A percentile compares a stretch with the other conserved stretches of the same genome.
Conservation (phyloP, 64 coral and sea anemone species). For the Montipora capricornis region DNA sequence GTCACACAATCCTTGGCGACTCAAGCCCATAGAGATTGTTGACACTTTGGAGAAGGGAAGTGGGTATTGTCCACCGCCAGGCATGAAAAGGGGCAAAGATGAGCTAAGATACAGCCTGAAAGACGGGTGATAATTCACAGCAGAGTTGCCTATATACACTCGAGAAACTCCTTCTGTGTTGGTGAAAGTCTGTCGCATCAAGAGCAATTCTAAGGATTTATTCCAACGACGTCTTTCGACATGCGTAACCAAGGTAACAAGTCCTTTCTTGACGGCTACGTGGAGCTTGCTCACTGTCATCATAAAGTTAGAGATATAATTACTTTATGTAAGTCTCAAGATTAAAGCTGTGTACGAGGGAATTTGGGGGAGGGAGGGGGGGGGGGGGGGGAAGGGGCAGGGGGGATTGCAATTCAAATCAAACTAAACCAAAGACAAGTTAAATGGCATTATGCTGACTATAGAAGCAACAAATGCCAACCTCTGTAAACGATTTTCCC, state of each 20-base stretch:
- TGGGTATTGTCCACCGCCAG: conserved; percentile 57
- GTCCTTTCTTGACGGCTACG: conserved; percentile 75
- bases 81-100: conserved; percentile 68
- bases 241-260: conserved; percentile 81
- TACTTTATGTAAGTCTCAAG: too few species aligned
- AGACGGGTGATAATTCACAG: conserved; percentile 76
- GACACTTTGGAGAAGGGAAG: conserved; percentile 69
- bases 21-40: conserved; percentile 79
- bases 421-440: too few species aligned
- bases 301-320: neutral
- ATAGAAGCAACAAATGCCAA: too few species aligned
- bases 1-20: conserved; percentile 83
- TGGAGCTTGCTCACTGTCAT: conserved; percentile 75
- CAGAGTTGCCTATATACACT: conserved; percentile 76
- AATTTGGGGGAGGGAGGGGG: too few species aligned
- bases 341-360: too few species aligned
- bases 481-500: too few species aligned
- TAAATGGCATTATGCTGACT: too few species aligned
- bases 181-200: conserved; percentile 80
- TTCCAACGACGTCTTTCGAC: conserved; percentile 79
- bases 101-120: conserved; percentile 91
- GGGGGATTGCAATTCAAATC: too few species aligned
- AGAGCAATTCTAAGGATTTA: conserved; percentile 72
- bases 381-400: too few species aligned
- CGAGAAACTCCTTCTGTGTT: conserved; percentile 44